A percentile compares a stretch with the other conserved stretches of the same genome.
phyloP scores from a whole-genome alignment of 2,888 invertebrate genomes.

The Pheosia tremula region DNA sequence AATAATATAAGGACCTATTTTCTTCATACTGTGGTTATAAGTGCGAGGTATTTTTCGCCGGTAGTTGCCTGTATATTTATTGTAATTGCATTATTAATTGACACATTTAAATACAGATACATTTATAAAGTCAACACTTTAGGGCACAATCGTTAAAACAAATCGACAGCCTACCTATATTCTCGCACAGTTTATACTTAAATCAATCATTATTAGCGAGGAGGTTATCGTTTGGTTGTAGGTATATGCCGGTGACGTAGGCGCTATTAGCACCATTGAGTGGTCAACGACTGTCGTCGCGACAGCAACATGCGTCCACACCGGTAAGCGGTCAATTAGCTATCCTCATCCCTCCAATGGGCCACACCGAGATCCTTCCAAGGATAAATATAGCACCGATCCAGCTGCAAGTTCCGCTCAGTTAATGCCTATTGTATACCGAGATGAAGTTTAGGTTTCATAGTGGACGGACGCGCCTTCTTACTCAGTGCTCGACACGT shows the following conservation, averaged over 20 bases:
- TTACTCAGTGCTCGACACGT: conserved; percentile 31
- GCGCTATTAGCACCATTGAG: conserved; percentile 24
- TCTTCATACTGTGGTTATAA: no score
- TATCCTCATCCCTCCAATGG: conserved; percentile 66
- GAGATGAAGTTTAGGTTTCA: conserved; percentile 65
- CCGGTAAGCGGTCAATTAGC: conserved; percentile 69
- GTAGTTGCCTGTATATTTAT: no score
- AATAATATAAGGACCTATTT: no score
- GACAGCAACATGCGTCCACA: conserved; percentile 39
- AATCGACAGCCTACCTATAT: no score
- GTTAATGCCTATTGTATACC: conserved; percentile 63
- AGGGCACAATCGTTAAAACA: no score
- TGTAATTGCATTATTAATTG: no score
- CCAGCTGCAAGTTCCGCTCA: conserved; percentile 62
- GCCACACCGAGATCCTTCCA: conserved; percentile 57
- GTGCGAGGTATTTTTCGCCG: no score
- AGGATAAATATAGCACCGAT: conserved; percentile 70
- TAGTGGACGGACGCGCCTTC: conserved; percentile 59
- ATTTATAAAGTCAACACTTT: no score
- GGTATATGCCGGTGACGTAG: conserved; percentile 12
- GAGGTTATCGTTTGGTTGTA: not conserved
- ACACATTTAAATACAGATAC: no score
- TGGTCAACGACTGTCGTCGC: conserved; percentile 22
- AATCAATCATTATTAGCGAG: no score
- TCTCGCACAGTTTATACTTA: no score